These are phyloP conservation scores for Rhabdomys pumilio DNA, from an alignment of 2,797 vertebrate species.

Conservation along the genomic window DNA sequence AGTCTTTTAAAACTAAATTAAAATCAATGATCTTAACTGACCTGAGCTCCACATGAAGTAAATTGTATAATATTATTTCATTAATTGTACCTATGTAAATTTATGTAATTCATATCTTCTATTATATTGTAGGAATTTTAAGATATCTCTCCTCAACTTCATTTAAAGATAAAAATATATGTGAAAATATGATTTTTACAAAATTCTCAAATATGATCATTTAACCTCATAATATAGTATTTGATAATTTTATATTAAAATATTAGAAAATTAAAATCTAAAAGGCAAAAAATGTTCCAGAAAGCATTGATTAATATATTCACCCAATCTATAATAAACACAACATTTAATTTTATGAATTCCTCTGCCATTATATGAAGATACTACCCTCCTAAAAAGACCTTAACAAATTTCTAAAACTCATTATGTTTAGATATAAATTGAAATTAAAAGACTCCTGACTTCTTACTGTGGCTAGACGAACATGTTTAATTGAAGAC, in stretches of 20 bases:
- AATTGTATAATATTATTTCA: conserved; percentile 12
- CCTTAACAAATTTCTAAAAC: not conserved
- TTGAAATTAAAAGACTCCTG: not conserved
- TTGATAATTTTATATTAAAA: not conserved
- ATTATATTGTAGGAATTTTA: not conserved
- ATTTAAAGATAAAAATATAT: not conserved
- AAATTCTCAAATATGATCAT: not conserved
- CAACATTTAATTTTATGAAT: not conserved
- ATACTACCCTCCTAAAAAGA: not conserved
- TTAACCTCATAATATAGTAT: not conserved
- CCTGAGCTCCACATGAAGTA: not conserved
- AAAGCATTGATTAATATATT: not conserved
- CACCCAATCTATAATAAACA: not conserved
- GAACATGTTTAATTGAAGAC: not conserved
- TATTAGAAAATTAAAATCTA: conserved; percentile 28
- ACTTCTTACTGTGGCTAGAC: not conserved
- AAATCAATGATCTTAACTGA: not conserved
- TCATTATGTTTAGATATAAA: not conserved
- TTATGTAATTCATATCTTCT: not conserved
- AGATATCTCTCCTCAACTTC: not conserved
- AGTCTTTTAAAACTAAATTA: conserved; percentile 3
- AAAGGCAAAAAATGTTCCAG: not conserved
- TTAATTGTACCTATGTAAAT: not conserved
- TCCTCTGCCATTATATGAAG: not conserved
- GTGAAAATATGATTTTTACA: not conserved